Evolutionary conservation across 2,113 vertebrate species (phyloP).

Genomic region (Seriola dumerili): DNA sequence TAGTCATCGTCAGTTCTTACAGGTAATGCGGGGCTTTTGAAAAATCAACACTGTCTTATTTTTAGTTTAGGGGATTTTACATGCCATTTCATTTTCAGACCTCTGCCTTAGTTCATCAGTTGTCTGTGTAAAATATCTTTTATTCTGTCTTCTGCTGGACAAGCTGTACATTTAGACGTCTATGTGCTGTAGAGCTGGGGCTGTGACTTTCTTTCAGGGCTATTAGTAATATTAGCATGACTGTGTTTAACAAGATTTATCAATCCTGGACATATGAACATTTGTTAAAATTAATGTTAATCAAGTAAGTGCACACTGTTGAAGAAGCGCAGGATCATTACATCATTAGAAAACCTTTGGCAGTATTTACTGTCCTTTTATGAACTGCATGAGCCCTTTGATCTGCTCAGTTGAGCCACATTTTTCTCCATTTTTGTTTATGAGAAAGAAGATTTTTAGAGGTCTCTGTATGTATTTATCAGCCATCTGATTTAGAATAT

Average conservation of each 20-base stretch:
- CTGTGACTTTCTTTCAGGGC: conserved; percentile 26
- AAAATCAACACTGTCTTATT: conserved; percentile 20
- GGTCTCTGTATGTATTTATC: conserved; percentile 22
- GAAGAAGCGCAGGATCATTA: neutral
- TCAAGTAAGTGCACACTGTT: conserved; percentile 9
- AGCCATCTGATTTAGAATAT: conserved; percentile 1
- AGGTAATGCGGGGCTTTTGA: neutral
- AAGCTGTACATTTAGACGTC: conserved; percentile 41
- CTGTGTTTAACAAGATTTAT: conserved; percentile 14
- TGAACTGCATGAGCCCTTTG: conserved; percentile 29
- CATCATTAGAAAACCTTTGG: neutral
- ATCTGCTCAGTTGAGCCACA: conserved; percentile 68
- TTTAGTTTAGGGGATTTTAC: neutral
- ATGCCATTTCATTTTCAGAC: conserved; percentile 21
- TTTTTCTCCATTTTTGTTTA: conserved; percentile 23
- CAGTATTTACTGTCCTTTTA: conserved; percentile 9
- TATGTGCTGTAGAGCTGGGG: neutral
- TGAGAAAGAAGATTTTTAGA: conserved; percentile 12
- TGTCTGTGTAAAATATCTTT: conserved; percentile 35
- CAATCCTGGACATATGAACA: conserved; percentile 8
- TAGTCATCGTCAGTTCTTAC: conserved; percentile 9
- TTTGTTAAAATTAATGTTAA: neutral
- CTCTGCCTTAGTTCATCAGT: conserved; percentile 5
- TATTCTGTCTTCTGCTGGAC: conserved; percentile 41
- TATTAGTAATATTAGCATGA: neutral